These are phyloP conservation scores for Leucoraja ocellata DNA, from an alignment of 2,797 vertebrate species.

Conservation along the genomic window DNA sequence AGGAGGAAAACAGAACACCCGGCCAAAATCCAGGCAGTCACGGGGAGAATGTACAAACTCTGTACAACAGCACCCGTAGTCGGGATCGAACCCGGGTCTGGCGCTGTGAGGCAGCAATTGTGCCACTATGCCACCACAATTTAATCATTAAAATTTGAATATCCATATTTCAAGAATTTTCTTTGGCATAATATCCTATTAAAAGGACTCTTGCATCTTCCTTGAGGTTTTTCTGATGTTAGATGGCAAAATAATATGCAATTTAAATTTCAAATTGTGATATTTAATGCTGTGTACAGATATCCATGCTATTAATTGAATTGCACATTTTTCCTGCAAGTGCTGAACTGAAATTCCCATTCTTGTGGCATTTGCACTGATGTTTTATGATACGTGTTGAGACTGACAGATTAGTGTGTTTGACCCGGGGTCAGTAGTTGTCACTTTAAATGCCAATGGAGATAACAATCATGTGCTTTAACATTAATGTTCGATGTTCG, in stretches of 20 bases:
- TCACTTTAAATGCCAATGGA: background rate
- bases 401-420: background rate
- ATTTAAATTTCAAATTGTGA: background rate
- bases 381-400: background rate
- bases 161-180: background rate
- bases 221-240: background rate
- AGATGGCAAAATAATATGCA: slow-evolving; percentile 1
- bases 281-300: slow-evolving; percentile 12
- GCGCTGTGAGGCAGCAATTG: too few species aligned
- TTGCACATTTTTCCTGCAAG: background rate
- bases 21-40: too few species aligned
- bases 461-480: background rate
- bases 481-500: background rate
- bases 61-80: too few species aligned
- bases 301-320: background rate
- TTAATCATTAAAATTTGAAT: background rate
- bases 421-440: background rate
- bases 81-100: too few species aligned
- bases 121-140: too few species aligned
- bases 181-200: background rate
- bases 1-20: too few species aligned
- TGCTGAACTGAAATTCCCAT: background rate
- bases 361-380: background rate
- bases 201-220: background rate
- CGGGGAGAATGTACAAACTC: too few species aligned